Conservation (phyloP, 2,888 invertebrate species). For the Noctua janthina region DNA sequence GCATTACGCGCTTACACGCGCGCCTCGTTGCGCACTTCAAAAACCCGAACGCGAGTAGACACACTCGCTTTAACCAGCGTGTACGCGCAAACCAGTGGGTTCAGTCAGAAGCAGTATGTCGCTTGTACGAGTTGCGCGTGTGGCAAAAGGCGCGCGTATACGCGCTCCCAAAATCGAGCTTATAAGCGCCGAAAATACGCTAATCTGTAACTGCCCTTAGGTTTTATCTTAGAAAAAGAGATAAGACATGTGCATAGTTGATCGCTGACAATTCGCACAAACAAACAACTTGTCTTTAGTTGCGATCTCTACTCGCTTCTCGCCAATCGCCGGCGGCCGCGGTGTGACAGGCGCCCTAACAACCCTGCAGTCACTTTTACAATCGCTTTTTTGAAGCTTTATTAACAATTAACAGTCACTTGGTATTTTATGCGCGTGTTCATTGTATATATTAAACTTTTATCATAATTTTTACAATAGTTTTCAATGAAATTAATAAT, state of each 20-base stretch:
- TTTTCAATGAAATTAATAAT: constrained; percentile 19
- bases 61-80: not conserved
- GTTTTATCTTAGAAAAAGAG: not conserved
- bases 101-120: not conserved
- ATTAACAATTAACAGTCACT: constrained; percentile 32
- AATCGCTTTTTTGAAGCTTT: constrained; percentile 21
- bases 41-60: not conserved
- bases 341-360: not conserved
- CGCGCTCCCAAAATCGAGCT: not conserved
- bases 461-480: constrained; percentile 32
- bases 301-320: not conserved
- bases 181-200: not conserved
- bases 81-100: not conserved
- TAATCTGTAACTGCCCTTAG: not conserved
- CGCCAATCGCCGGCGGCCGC: not conserved
- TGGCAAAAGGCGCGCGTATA: not conserved
- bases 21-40: not conserved
- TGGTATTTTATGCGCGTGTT: constrained; percentile 37
- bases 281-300: not conserved
- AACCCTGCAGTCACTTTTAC: constrained; percentile 24
- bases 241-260: not conserved
- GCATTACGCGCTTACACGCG: not conserved
- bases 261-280: not conserved
- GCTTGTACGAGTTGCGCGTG: not conserved
- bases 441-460: constrained; percentile 37